Conservation (phyloP, 2,888 invertebrate species). For the Protophormia terraenovae region DNA sequence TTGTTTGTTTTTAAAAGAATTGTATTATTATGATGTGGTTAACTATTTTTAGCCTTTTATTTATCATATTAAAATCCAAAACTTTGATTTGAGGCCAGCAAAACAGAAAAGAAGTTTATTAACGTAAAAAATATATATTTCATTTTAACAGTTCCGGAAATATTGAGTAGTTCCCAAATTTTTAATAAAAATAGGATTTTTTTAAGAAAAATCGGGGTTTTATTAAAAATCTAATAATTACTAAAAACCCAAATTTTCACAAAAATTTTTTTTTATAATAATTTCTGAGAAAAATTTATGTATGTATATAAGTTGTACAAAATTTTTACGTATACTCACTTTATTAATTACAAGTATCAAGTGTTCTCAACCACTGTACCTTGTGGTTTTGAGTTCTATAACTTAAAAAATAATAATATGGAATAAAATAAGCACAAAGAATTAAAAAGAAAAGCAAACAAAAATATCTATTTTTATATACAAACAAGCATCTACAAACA, state of each 20-base stretch:
- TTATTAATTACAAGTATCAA: not conserved
- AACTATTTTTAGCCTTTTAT: slow-evolving; percentile 24
- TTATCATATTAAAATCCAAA: not conserved
- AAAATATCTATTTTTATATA: not conserved
- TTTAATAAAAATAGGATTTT: too few species aligned
- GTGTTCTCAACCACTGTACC: not conserved
- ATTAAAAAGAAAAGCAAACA: not conserved
- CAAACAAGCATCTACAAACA: not conserved
- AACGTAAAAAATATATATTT: too few species aligned
- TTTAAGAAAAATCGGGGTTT: too few species aligned
- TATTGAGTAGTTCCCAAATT: too few species aligned
- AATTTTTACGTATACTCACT: not conserved
- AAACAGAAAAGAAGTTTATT: too few species aligned
- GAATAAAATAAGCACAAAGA: not conserved
- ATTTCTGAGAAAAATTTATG: too few species aligned
- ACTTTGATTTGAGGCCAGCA: not conserved
- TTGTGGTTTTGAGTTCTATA: not conserved
- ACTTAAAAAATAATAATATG: not conserved
- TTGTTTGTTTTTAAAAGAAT: slow-evolving; percentile 16
- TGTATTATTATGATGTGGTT: not conserved
- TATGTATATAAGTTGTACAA: too few species aligned
- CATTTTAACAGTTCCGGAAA: too few species aligned
- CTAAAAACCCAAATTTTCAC: too few species aligned
- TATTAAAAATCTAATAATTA: too few species aligned
- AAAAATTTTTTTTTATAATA: too few species aligned